Evolutionary conservation across 2,113 vertebrate species (phyloP).

Genomic region (Hippoglossus stenolepis): DNA sequence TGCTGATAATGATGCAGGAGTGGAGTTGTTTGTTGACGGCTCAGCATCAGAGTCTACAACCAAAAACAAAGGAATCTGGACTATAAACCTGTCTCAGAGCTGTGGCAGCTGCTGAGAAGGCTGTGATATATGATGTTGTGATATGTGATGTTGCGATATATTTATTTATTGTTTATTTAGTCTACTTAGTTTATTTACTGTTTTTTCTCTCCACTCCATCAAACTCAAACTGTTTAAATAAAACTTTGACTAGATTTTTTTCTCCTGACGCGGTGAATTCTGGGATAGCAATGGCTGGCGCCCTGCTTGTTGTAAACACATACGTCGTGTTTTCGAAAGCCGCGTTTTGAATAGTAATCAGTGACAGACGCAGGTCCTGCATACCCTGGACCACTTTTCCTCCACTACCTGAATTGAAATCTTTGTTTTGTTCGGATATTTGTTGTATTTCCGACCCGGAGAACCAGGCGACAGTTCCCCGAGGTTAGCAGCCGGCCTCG

Average conservation of each 20-base stretch:
- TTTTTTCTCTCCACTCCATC: neutral
- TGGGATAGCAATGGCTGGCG: constrained; percentile 82
- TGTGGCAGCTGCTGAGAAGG: too few species aligned
- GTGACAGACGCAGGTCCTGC: neutral
- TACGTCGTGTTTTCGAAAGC: constrained; percentile 49
- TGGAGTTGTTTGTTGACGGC: too few species aligned
- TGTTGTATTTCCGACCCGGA: neutral
- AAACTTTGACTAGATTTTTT: constrained; percentile 35
- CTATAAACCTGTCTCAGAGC: too few species aligned
- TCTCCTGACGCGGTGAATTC: constrained; percentile 36
- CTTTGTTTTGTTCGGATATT: neutral
- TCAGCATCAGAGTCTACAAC: too few species aligned
- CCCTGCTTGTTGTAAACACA: constrained; percentile 68
- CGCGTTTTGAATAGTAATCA: neutral
- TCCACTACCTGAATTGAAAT: neutral
- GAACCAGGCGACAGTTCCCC: neutral
- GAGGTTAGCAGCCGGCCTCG: constrained; percentile 1
- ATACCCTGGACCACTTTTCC: neutral
- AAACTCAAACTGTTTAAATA: constrained; percentile 28
- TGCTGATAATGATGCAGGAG: too few species aligned
- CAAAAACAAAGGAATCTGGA: too few species aligned
- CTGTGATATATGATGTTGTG: too few species aligned
- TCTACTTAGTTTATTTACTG: too few species aligned
- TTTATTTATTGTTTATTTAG: too few species aligned
- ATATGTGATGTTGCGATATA: too few species aligned